phyloP scores from a whole-genome alignment of 2,888 invertebrate species.

The Troglohyphantes excavatus region DNA sequence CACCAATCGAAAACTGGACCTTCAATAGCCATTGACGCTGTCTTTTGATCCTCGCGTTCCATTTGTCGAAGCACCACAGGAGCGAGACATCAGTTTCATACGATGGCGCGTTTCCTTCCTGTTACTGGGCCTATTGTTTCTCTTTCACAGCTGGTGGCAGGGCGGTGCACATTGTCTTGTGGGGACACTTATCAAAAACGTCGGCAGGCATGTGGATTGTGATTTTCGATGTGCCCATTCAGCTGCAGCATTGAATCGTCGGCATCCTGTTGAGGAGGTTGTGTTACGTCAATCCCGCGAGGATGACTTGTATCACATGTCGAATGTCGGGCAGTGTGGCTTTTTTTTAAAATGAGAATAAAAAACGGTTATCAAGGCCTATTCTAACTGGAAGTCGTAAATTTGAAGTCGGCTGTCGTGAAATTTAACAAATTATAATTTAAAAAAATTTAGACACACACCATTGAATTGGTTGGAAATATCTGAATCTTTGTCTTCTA shows the following conservation, averaged over 20 bases:
- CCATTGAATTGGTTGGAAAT: no score
- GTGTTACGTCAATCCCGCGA: background rate
- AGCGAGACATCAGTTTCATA: constrained; percentile 35
- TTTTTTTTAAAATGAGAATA: no score
- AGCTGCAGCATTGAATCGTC: background rate
- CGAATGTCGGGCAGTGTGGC: background rate
- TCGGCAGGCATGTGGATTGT: background rate
- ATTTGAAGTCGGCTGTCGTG: no score
- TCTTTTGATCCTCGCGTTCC: constrained; percentile 48
- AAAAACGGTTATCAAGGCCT: no score
- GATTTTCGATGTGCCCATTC: background rate
- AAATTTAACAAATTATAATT: no score
- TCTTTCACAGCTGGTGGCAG: background rate
- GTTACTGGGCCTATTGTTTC: constrained; percentile 37
- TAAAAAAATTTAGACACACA: no score
- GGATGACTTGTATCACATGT: background rate
- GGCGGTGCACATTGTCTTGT: constrained; percentile 6
- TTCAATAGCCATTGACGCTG: constrained; percentile 35
- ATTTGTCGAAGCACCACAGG: constrained; percentile 49
- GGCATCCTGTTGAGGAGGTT: background rate
- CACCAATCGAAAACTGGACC: constrained; percentile 65
- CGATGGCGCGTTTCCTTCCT: constrained; percentile 60
- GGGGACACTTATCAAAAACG: constrained; percentile 16
- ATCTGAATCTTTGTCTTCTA: no score
- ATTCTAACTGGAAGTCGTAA: no score